These are phyloP conservation scores for Bombylius major DNA, from an alignment of 2,888 invertebrate genomes.

Conservation along the genomic window DNA sequence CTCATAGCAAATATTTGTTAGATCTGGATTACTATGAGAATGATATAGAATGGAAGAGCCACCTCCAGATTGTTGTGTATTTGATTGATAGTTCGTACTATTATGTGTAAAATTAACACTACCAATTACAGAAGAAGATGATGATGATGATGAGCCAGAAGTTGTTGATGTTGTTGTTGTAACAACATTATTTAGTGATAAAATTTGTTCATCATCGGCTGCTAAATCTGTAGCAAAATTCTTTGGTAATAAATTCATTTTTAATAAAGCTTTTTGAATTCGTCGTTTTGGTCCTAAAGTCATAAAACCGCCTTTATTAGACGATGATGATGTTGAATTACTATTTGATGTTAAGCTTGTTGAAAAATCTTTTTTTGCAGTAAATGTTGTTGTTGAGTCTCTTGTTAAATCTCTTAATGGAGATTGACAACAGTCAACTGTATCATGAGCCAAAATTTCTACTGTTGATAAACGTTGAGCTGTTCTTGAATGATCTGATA, in stretches of 20 bases:
- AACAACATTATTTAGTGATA: slow-evolving; percentile 40
- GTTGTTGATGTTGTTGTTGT: slow-evolving; percentile 31
- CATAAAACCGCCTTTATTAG: slow-evolving; percentile 70
- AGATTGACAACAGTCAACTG: slow-evolving; percentile 36
- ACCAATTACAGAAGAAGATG: background rate
- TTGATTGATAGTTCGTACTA: slow-evolving; percentile 1
- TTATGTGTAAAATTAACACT: slow-evolving; percentile 3
- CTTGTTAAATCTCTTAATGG: slow-evolving; percentile 37
- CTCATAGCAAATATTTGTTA: slow-evolving; percentile 68
- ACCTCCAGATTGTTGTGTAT: background rate
- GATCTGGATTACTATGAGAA: slow-evolving; percentile 81
- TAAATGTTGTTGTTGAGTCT: background rate
- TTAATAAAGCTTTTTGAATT: slow-evolving; percentile 72
- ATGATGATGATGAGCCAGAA: background rate
- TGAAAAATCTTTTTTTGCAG: slow-evolving; percentile 7
- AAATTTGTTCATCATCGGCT: slow-evolving; percentile 20
- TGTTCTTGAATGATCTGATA: slow-evolving; percentile 29
- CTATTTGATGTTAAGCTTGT: slow-evolving; percentile 28
- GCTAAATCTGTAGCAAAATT: slow-evolving; percentile 47
- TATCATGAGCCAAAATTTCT: slow-evolving; percentile 41
- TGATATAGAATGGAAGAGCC: slow-evolving; percentile 49
- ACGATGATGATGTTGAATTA: slow-evolving; percentile 43
- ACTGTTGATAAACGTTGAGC: slow-evolving; percentile 54
- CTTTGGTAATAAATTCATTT: slow-evolving; percentile 75
- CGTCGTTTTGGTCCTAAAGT: slow-evolving; percentile 76